phyloP scores from a whole-genome alignment of 2,797 vertebrate species.

The Cottoperca gobio region DNA sequence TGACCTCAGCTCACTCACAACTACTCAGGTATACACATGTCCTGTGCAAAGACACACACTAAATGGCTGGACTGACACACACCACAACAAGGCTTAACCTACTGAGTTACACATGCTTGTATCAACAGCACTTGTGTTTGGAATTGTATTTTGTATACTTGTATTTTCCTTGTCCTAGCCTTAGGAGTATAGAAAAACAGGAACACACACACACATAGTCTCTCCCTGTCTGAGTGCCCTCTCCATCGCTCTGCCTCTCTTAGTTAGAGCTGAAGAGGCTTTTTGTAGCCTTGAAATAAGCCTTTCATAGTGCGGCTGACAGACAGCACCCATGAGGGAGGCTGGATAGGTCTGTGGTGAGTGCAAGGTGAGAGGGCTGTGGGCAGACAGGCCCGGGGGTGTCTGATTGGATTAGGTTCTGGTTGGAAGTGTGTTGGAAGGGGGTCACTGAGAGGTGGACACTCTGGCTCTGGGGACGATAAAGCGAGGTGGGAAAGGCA shows the following conservation, averaged over 20 bases:
- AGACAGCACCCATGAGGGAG: constrained; percentile 59
- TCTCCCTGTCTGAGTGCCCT: constrained; percentile 45
- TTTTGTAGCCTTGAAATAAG: constrained; percentile 61
- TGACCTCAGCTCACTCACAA: constrained; percentile 41
- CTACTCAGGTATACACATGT: constrained; percentile 26
- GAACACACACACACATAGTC: neutral
- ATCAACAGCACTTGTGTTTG: constrained; percentile 7
- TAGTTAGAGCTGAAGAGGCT: constrained; percentile 62
- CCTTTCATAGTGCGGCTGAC: constrained; percentile 49
- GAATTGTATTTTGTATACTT: too few relatives aligned
- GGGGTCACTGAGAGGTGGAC: constrained; percentile 59
- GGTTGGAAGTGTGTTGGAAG: constrained; percentile 37
- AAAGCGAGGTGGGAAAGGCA: neutral
- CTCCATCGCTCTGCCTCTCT: constrained; percentile 51
- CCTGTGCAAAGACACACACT: constrained; percentile 7
- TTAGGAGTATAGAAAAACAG: constrained; percentile 7
- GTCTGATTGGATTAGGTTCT: constrained; percentile 69
- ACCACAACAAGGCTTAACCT: neutral
- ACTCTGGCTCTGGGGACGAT: constrained; percentile 19
- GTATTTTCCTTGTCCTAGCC: neutral
- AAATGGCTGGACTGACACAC: neutral
- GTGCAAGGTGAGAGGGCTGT: constrained; percentile 53
- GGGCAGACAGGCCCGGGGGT: constrained; percentile 49
- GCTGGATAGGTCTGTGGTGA: constrained; percentile 50
- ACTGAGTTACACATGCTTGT: neutral